Conservation (phyloP, 2,888 invertebrate species). For the Ptycholaimellus sp. region DNA sequence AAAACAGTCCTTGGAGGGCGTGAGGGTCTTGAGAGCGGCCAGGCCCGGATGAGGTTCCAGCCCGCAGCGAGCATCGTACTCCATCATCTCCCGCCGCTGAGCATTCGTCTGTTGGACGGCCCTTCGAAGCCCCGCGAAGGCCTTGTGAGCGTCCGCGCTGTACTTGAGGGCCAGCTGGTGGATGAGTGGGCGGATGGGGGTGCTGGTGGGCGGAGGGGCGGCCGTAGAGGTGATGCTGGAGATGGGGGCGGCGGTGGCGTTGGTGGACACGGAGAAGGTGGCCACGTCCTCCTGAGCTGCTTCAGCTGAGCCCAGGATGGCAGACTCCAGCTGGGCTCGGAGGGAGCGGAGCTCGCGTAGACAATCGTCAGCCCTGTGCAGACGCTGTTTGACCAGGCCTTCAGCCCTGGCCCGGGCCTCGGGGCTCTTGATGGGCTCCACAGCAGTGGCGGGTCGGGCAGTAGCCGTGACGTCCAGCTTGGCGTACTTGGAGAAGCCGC, state of each 20-base stretch:
- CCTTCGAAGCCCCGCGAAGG: conserved; percentile 67
- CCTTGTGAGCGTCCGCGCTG: conserved; percentile 72
- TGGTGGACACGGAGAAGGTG: not conserved
- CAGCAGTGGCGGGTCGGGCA: conserved; percentile 68
- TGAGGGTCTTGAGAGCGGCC: no score
- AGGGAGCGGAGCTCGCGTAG: conserved; percentile 26
- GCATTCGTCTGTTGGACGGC: conserved; percentile 54
- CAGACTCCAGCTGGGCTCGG: conserved; percentile 19
- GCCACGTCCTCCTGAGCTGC: no score
- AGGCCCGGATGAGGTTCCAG: no score
- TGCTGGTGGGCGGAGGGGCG: no score
- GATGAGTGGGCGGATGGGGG: conserved; percentile 70
- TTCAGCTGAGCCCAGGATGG: conserved; percentile 36
- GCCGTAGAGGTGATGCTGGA: no score
- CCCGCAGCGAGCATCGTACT: no score
- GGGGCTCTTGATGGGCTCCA: conserved; percentile 85
- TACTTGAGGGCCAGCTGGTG: conserved; percentile 80
- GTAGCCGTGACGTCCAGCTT: conserved; percentile 85
- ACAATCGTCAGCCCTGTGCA: no score
- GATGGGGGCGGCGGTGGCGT: not conserved
- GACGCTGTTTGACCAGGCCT: no score
- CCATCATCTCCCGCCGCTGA: conserved; percentile 63
- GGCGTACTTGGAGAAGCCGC: conserved; percentile 96
- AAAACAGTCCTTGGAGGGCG: no score
- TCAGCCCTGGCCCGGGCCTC: conserved; percentile 70